These are phyloP conservation scores for Phortica variegata DNA, from an alignment of 1,140 invertebrate genomes.

Conservation along the genomic window DNA sequence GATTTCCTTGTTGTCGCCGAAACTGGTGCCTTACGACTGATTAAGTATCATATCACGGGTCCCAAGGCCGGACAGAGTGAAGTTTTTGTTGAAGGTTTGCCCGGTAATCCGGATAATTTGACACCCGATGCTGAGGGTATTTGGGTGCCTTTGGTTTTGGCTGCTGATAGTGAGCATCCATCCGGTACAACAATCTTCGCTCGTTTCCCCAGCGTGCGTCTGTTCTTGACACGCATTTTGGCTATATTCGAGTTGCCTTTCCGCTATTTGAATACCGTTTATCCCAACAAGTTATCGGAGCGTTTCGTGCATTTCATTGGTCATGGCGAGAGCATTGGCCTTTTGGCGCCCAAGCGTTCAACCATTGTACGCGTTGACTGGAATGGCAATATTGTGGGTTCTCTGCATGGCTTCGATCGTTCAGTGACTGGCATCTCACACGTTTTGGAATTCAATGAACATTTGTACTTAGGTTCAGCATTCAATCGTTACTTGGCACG, in stretches of 20 bases:
- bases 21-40: slow-evolving; percentile 59
- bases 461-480: slow-evolving; percentile 66
- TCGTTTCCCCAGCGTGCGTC: slow-evolving; percentile 64
- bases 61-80: slow-evolving; percentile 68
- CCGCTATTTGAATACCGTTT: slow-evolving; percentile 59
- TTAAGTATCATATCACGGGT: slow-evolving; percentile 72
- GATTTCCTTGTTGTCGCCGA: slow-evolving; percentile 76
- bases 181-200: slow-evolving; percentile 57
- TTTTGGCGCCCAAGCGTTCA: slow-evolving; percentile 53
- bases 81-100: slow-evolving; percentile 72
- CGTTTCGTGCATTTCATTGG: slow-evolving; percentile 58
- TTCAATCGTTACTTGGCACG: slow-evolving; percentile 67
- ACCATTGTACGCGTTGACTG: slow-evolving; percentile 64
- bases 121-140: slow-evolving; percentile 66
- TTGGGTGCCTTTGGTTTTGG: slow-evolving; percentile 63
- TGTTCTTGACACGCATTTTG: slow-evolving; percentile 61
- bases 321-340: slow-evolving; percentile 45
- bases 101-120: slow-evolving; percentile 78
- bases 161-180: slow-evolving; percentile 61
- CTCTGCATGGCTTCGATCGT: slow-evolving; percentile 60
- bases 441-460: slow-evolving; percentile 62
- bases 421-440: slow-evolving; percentile 59
- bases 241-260: slow-evolving; percentile 62
- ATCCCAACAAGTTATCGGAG: slow-evolving; percentile 55
- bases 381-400: slow-evolving; percentile 67